phyloP scores from a whole-genome alignment of 1,140 invertebrate genomes.

The Oedothorax gibbosus region DNA sequence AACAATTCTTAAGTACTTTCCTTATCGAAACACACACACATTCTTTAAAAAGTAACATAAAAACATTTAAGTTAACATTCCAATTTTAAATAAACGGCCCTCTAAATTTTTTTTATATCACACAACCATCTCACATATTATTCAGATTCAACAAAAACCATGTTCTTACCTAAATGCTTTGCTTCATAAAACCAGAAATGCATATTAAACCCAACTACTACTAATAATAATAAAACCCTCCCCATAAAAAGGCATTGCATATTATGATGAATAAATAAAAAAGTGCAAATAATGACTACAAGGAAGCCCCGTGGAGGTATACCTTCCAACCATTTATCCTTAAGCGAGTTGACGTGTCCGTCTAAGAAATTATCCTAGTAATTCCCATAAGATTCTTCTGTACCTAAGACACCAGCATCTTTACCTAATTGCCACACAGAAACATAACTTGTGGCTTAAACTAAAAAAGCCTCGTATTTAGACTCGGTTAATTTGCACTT shows the following conservation, averaged over 20 bases:
- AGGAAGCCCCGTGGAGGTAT: conserved; percentile 15
- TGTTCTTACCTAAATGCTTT: too few relatives aligned
- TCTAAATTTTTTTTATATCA: too few relatives aligned
- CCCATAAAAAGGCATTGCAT: not conserved
- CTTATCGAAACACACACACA: too few relatives aligned
- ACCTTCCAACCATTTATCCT: conserved; percentile 33
- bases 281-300: not conserved
- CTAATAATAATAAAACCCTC: not conserved
- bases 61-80: too few relatives aligned
- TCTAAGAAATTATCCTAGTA: conserved; percentile 24
- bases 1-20: too few relatives aligned
- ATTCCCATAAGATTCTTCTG: conserved; percentile 21
- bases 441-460: conserved; percentile 45
- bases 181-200: too few relatives aligned
- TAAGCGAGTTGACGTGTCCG: conserved; percentile 12
- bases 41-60: too few relatives aligned
- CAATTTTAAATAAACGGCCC: too few relatives aligned
- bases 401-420: not conserved
- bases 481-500: conserved; percentile 50
- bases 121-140: too few relatives aligned
- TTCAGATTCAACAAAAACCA: too few relatives aligned
- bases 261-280: conserved; percentile 22
- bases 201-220: not conserved
- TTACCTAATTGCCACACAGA: conserved; percentile 38
- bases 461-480: conserved; percentile 23